phyloP scores from a whole-genome alignment of 37 sponge, comb jelly and placozoan genomes.

The Dysidea cf. avara region DNA sequence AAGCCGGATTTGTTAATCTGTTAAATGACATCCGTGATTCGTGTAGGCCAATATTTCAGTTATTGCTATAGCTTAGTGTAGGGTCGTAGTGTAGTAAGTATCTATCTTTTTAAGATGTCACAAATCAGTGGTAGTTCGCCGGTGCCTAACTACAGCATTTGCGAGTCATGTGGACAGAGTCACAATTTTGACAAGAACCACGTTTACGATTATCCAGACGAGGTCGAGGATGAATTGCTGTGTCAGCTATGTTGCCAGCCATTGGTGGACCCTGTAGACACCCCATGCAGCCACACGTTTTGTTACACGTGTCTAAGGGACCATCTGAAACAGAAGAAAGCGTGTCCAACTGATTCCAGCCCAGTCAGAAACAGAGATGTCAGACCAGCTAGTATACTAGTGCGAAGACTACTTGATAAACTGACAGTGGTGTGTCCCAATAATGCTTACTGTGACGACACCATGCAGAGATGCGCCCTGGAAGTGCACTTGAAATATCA shows the following conservation, averaged over 20 bases:
- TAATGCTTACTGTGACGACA: conserved; percentile 74
- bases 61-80: too few species aligned
- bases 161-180: conserved; percentile 70
- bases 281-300: conserved; percentile 85
- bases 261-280: conserved; percentile 80
- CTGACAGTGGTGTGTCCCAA: conserved; percentile 83
- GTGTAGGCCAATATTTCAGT: too few species aligned
- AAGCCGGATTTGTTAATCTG: too few species aligned
- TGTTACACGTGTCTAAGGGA: conserved; percentile 57
- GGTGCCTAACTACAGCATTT: conserved; percentile 35
- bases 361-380: conserved; percentile 39
- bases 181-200: conserved; percentile 72
- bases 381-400: conserved; percentile 56
- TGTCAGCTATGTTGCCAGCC: conserved; percentile 77
- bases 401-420: conserved; percentile 76
- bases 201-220: conserved; percentile 82
- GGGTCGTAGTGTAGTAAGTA: too few species aligned
- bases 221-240: conserved; percentile 71
- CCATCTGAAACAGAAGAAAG: conserved; percentile 26
- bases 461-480: conserved; percentile 54
- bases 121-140: too few species aligned
- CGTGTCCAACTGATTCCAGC: conserved; percentile 61
- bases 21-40: too few species aligned
- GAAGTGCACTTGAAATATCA: conserved; percentile 63
- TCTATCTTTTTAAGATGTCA: too few species aligned